Evolutionary conservation across 2,888 invertebrate species (phyloP), one percentile per base, ranked within the genome.

Genomic region (Chrysopilus asiliformis): DNA sequence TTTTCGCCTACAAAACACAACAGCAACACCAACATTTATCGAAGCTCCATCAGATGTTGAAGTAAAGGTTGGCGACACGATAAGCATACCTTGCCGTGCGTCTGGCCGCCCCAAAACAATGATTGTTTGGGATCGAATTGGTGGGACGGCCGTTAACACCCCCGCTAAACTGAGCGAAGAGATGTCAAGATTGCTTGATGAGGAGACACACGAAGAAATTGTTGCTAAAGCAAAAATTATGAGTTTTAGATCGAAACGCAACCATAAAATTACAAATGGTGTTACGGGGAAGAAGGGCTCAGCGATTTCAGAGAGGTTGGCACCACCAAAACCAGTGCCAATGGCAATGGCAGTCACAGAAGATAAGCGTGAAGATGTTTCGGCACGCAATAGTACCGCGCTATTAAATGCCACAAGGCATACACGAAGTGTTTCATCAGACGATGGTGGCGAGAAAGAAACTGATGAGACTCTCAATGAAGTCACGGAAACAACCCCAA

Each of bases 131-230:
- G 48, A 51, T 32, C 36, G 36, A 24, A 31, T 37, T 24, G 24
- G 26, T 26, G n/a, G n/a, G n/a, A n/a, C n/a, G n/a, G n/a, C n/a
- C n/a, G n/a, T n/a, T n/a, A 32, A 25, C 13, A 18, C 13, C 3
- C 7, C 14, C 19, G 31, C 26, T 6, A 31, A 37, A 14, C 32
- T 32, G 13, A 37, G 37, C 6, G 34, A 53, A 32, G 62, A 64
- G 43, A 16, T 34, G 28, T 36, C 35, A 3, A 24, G 34, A 31
- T 35, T 41, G 32, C 30, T 38, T 15, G 66, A 70, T 34, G 68
- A 71, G 8, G 66, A 70, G 16, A 41, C 44, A 8, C 46, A 47
- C 6, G 47, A 50, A 28, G 49, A 49, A 26, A 26, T 48, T 10
- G 15, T 51, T 7, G 43, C 49, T 2, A 51, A 51, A 35, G 47